Evolutionary conservation across 2,888 invertebrate genomes (phyloP).

Genomic region (Caenorhabditis macrosperma): DNA sequence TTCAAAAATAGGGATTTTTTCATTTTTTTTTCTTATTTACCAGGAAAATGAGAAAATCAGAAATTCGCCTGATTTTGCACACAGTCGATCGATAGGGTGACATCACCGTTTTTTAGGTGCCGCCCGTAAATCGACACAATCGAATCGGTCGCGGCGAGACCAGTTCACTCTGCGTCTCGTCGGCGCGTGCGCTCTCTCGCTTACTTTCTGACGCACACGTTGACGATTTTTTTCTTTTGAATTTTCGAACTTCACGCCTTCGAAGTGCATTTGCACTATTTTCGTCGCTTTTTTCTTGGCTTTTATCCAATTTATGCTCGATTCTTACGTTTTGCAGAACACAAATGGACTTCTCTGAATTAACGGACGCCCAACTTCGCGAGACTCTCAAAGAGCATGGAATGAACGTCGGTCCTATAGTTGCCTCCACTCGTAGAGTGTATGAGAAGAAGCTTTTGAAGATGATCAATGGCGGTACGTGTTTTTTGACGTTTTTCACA

Average conservation of each 20-base stretch:
- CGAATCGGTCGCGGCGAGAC: slow-evolving; percentile 26
- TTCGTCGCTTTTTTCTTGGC: too few species aligned
- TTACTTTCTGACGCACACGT: neutral
- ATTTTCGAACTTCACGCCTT: neutral
- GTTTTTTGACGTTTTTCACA: neutral
- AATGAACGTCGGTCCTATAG: slow-evolving; percentile 40
- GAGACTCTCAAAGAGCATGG: slow-evolving; percentile 26
- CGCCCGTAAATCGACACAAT: slow-evolving; percentile 37
- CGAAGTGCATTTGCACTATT: neutral
- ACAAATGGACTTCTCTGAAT: slow-evolving; percentile 36
- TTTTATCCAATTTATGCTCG: too few species aligned
- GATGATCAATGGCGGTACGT: slow-evolving; percentile 12
- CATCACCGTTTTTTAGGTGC: neutral
- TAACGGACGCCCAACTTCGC: slow-evolving; percentile 41
- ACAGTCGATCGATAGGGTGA: neutral
- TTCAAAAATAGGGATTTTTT: too few species aligned
- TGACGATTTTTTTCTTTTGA: neutral
- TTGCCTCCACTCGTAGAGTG: slow-evolving; percentile 35
- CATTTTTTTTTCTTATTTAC: too few species aligned
- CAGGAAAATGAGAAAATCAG: too few species aligned
- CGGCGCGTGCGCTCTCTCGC: slow-evolving; percentile 7
- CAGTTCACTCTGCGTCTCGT: slow-evolving; percentile 26
- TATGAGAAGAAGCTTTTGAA: slow-evolving; percentile 54
- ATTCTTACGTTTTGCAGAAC: neutral
- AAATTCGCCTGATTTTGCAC: too few species aligned